phyloP scores from a whole-genome alignment of 2,797 vertebrate genomes.

The Gadopsis marmoratus region DNA sequence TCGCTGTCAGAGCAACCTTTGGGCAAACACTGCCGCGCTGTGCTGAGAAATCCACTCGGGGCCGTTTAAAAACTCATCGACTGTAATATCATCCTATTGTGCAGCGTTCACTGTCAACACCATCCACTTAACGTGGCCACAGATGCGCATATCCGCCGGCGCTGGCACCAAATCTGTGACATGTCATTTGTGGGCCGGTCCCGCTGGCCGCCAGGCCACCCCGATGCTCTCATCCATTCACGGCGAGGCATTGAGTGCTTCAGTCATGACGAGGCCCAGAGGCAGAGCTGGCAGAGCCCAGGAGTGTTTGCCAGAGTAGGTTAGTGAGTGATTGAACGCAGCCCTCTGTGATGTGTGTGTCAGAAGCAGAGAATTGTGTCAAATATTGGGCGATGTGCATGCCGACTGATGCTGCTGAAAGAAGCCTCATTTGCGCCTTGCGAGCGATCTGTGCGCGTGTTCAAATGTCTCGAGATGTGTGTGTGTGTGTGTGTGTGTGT shows the following conservation, averaged over 20 bases:
- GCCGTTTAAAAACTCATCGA: constrained; percentile 74
- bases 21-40: constrained; percentile 38
- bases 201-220: constrained; percentile 71
- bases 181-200: constrained; percentile 54
- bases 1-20: constrained; percentile 26
- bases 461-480: constrained; percentile 26
- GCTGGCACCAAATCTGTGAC: constrained; percentile 67
- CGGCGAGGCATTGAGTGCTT: constrained; percentile 57
- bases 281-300: constrained; percentile 50
- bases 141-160: constrained; percentile 53
- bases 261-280: constrained; percentile 55
- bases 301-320: constrained; percentile 53
- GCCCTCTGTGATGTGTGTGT: constrained; percentile 62
- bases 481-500: constrained; percentile 3
- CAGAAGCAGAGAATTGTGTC: constrained; percentile 54
- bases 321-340: constrained; percentile 70
- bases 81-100: constrained; percentile 71
- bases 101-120: constrained; percentile 74
- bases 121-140: constrained; percentile 70
- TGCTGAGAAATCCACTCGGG: constrained; percentile 61
- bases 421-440: constrained; percentile 45
- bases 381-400: constrained; percentile 41
- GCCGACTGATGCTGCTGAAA: constrained; percentile 52
- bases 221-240: constrained; percentile 59
- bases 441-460: constrained; percentile 19